These are phyloP conservation scores for Phodopus roborovskii DNA, from an alignment of 2,113 vertebrate genomes.

Conservation along the genomic window DNA sequence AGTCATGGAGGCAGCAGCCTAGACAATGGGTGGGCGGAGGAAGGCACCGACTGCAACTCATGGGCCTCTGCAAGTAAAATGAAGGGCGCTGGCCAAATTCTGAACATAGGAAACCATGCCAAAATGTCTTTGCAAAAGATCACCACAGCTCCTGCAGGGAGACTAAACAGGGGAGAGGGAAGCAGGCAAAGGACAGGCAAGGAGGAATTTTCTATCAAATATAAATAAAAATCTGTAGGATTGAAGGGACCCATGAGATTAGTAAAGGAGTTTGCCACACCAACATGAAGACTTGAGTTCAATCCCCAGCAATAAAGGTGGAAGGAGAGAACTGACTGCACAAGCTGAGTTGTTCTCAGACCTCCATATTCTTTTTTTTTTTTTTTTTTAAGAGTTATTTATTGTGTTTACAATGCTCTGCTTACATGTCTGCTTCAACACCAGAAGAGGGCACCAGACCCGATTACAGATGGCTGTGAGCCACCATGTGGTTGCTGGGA, in stretches of 20 bases:
- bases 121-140: neutral
- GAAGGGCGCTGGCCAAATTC: neutral
- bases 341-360: neutral
- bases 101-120: neutral
- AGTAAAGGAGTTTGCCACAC: neutral
- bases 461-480: too few relatives aligned
- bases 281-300: neutral
- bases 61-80: neutral
- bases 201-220: conserved; percentile 3
- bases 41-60: neutral
- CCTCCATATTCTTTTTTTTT: neutral
- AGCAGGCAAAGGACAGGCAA: neutral
- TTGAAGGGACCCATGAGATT: neutral
- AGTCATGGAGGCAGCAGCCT: too few relatives aligned
- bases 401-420: too few relatives aligned
- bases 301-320: neutral
- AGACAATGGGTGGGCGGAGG: neutral
- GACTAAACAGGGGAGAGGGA: neutral
- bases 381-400: too few relatives aligned
- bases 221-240: neutral
- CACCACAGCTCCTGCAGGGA: neutral
- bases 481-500: too few relatives aligned
- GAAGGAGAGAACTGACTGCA: neutral
- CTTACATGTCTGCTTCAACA: too few relatives aligned
- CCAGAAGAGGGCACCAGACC: too few relatives aligned